Percentiles rank a stretch among this genome's conserved stretches.
phyloP scores from a whole-genome alignment of 1,140 invertebrate species.

The Neotoxoptera formosana region DNA sequence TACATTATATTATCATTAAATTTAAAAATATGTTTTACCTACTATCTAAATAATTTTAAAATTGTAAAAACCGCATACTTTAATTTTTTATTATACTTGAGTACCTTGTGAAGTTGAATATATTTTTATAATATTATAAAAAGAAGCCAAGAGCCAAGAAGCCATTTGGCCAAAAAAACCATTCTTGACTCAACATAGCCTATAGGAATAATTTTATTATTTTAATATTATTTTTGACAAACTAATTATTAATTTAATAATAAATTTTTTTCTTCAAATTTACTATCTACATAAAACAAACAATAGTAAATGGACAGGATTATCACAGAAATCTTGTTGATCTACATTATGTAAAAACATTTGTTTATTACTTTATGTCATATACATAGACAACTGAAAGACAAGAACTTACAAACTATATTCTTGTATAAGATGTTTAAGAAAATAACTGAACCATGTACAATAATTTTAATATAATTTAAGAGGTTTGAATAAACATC shows the following conservation, averaged over 20 bases:
- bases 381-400: neutral
- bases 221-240: too few relatives aligned
- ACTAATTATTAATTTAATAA: neutral
- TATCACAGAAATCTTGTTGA: neutral
- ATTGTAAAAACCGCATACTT: neutral
- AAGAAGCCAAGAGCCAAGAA: too few relatives aligned
- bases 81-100: neutral
- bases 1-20: neutral
- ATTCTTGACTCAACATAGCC: neutral
- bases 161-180: neutral
- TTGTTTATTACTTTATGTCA: neutral
- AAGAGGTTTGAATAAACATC: neutral
- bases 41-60: constrained; percentile 14
- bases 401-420: neutral
- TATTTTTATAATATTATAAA: neutral
- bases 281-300: neutral
- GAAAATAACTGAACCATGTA: neutral
- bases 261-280: neutral
- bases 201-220: too few relatives aligned
- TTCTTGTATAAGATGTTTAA: neutral
- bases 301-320: neutral
- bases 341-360: neutral
- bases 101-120: neutral
- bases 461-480: neutral
- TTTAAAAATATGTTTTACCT: neutral